Base-by-base conservation (phyloP, 2,888 invertebrate species). In the Phortica okadai region DNA sequence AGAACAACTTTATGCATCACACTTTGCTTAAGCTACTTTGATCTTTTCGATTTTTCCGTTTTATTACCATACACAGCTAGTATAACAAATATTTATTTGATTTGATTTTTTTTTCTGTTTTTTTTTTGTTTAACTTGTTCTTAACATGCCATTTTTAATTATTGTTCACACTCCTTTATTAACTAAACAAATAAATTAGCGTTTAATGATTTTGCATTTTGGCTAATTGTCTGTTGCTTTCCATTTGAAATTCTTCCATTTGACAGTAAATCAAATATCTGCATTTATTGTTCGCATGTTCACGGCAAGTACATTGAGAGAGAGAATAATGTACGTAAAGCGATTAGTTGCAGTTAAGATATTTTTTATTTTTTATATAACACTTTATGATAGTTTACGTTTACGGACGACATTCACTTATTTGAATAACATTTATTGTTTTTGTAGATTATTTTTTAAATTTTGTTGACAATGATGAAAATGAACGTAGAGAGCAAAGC, bases 181-280 rank as follows among this genome's bases (percentile, higher is more conserved):
- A 56, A 41, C 3, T 16, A 16, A 56, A 58, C n/a, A 25, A 41
- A 56, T 54, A 14, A 50, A 11, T 67, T 67, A 45, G 58, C 33
- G 75, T 82, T 88, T 84, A 86, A 84, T 88, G 87, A 82, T 82
- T 81, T 82, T 88, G 87, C 73, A 88, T 78, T 81, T 88, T 88
- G 83, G 84, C 88, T 88, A 93, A 94, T 87, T 90, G 90, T 79
- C 90, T 93, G 92, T 94, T 93, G 92, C 94, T 94, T 93, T 95
- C 95, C 92, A 94, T 94, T 93, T 95, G 95, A 93, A 95, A 94
- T 93, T 95, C 95, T 93, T 95, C 95, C 95, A 95, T 95, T 94
- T 95, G 95, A 93, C 95, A 95, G 94, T 95, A 95, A 93, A 95
- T 95, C 93, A 95, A 94, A 93, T 95, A 95, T 94, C 94, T 94